Evolutionary conservation across 1,140 invertebrate species (phyloP), one percentile per base, ranked within the genome.

Genomic region (Rhagoletis pomonella): DNA sequence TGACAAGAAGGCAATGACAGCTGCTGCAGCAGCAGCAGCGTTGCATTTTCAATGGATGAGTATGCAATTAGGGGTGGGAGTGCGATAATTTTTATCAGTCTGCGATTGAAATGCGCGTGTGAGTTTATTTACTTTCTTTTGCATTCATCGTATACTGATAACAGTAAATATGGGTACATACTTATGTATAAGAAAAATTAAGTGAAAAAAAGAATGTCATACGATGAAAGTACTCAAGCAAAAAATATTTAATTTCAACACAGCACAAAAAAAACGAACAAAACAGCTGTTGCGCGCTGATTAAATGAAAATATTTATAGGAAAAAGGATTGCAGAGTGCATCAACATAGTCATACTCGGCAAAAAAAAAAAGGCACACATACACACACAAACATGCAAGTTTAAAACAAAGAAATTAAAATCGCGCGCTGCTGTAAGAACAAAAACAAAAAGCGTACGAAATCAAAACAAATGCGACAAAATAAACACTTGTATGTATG

Each of bases 391-490:
- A 4, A n/a, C 4, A 14, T 62, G n/a, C 17, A 55, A 10, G 50
- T 55, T 0, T 55, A 55, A 4, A 7, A 55, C 3, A 19, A 77
- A 55, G 5, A 77, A 77, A 77, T 19, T 77, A 77, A 77, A 77
- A 77, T 3, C 4, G 44, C 17, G 73, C 44, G 0, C 5, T 19
- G n/a, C 9, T 29, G 29, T 29, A 29, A 67, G 39, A 6, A 67
- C 12, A 62, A 14, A 58, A 85, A 84, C 44, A 47, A 55, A 77
- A 2, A 86, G 17, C 42, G 50, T 44, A 86, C 58, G 14, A 62
- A 86, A 86, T 86, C 58, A 86, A 64, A 86, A 86, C 44, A 86
- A 86, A 62, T 44, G 44, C 58, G 39, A 62, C 58, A 86, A 62
- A 55, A 60, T 86, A 65, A 62, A 86, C 85, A 86, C 62, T 86